Percentiles rank a stretch among this genome's conserved stretches.
Evolutionary conservation across 92 coral and sea anemone species (phyloP).

Genomic region (Desmophyllum pertusum): DNA sequence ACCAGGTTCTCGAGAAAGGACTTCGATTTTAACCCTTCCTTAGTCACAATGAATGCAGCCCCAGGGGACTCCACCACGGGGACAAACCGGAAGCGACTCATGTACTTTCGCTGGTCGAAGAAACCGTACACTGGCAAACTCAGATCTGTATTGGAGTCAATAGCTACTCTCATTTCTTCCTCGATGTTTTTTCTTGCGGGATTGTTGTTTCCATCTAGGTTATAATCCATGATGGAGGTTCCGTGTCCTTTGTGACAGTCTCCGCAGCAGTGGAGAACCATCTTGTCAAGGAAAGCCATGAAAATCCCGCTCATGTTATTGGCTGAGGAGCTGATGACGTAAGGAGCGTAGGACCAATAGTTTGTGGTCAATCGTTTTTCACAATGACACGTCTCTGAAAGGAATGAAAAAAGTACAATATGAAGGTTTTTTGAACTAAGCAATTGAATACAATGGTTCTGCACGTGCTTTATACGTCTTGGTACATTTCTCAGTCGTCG

Average conservation of each 20-base stretch:
- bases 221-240: background rate
- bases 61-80: slow-evolving; percentile 41
- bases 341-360: slow-evolving; percentile 41
- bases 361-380: slow-evolving; percentile 48
- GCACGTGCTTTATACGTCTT: too few relatives aligned
- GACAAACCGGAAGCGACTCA: slow-evolving; percentile 8
- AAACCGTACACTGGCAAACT: slow-evolving; percentile 39
- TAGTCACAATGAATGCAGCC: slow-evolving; percentile 41
- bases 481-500: too few relatives aligned
- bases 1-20: slow-evolving; percentile 18
- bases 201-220: background rate
- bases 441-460: too few relatives aligned
- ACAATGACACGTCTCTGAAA: slow-evolving; percentile 56
- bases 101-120: slow-evolving; percentile 30
- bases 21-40: slow-evolving; percentile 18
- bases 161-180: slow-evolving; percentile 12
- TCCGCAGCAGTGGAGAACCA: slow-evolving; percentile 64
- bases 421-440: too few relatives aligned
- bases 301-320: slow-evolving; percentile 53
- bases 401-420: too few relatives aligned
- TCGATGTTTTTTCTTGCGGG: background rate
- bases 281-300: slow-evolving; percentile 42
- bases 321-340: slow-evolving; percentile 41
- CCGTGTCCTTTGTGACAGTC: slow-evolving; percentile 44
- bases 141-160: slow-evolving; percentile 26